Percentiles rank a stretch among this genome's conserved stretches.
Conservation (phyloP, 1,140 invertebrate genomes). For the Diorhabda sublineata region DNA sequence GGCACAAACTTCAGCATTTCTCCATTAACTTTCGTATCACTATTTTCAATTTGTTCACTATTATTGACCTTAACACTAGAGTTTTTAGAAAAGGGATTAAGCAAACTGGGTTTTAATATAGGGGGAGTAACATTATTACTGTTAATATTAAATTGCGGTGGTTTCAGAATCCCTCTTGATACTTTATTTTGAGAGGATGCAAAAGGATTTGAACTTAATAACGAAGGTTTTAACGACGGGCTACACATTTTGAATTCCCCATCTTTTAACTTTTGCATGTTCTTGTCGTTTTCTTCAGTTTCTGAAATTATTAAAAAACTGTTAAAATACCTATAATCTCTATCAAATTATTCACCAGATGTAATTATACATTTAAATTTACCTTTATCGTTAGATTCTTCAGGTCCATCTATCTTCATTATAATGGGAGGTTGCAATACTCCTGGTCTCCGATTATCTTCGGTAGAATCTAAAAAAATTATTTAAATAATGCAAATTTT, state of each 20-base stretch:
- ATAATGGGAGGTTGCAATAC: slow-evolving; percentile 33
- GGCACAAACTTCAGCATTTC: slow-evolving; percentile 44
- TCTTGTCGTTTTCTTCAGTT: slow-evolving; percentile 31
- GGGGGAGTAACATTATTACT: slow-evolving; percentile 16
- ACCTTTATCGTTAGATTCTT: slow-evolving; percentile 36
- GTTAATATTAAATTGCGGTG: slow-evolving; percentile 35
- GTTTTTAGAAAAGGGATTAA: slow-evolving; percentile 39
- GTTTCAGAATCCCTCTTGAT: slow-evolving; percentile 33
- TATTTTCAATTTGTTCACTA: slow-evolving; percentile 25
- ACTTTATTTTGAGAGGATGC: slow-evolving; percentile 27
- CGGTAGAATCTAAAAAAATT: not conserved
- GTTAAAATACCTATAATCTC: not conserved
- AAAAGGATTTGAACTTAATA: slow-evolving; percentile 24
- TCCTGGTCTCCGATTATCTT: slow-evolving; percentile 12
- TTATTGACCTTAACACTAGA: slow-evolving; percentile 25
- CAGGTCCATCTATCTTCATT: slow-evolving; percentile 42
- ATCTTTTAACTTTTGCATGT: slow-evolving; percentile 17
- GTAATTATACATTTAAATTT: not conserved
- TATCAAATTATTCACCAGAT: too few species aligned
- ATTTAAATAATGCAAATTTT: not conserved
- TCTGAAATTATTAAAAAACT: slow-evolving; percentile 25
- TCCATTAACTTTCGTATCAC: slow-evolving; percentile 35
- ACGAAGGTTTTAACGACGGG: slow-evolving; percentile 19
- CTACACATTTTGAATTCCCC: slow-evolving; percentile 32
- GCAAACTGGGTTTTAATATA: slow-evolving; percentile 38